Conservation (phyloP, 2,888 invertebrate species). For the Seira sanloemensis region DNA sequence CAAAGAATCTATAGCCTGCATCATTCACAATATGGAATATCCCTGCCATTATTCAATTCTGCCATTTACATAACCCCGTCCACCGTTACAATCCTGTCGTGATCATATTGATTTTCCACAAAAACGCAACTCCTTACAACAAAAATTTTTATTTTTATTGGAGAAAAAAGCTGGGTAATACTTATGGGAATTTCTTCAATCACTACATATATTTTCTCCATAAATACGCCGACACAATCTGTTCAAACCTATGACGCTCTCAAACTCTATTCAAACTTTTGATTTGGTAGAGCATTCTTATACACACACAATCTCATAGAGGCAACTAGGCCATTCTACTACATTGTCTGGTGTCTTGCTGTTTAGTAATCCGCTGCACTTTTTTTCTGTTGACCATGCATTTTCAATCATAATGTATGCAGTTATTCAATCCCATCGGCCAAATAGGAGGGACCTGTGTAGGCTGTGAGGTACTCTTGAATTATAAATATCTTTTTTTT, state of each 20-base stretch:
- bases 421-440: background rate
- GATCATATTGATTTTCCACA: too few relatives aligned
- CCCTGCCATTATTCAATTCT: too few relatives aligned
- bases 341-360: background rate
- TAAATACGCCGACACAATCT: too few relatives aligned
- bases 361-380: background rate
- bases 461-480: constrained; percentile 14
- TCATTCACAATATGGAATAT: background rate
- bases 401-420: constrained; percentile 4
- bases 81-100: too few relatives aligned
- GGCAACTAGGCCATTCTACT: background rate
- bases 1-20: background rate
- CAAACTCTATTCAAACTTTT: too few relatives aligned
- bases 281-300: background rate
- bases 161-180: background rate
- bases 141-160: too few relatives aligned
- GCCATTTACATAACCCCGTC: too few relatives aligned
- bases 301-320: background rate
- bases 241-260: too few relatives aligned
- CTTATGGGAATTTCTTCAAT: too few relatives aligned
- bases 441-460: background rate
- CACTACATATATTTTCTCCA: too few relatives aligned
- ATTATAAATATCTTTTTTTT: background rate
- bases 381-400: constrained; percentile 37
- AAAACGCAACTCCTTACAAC: too few relatives aligned